Evolutionary conservation across 2,888 invertebrate species (phyloP), one percentile per base, ranked within the genome.

Genomic region (Slavum lentiscoides): DNA sequence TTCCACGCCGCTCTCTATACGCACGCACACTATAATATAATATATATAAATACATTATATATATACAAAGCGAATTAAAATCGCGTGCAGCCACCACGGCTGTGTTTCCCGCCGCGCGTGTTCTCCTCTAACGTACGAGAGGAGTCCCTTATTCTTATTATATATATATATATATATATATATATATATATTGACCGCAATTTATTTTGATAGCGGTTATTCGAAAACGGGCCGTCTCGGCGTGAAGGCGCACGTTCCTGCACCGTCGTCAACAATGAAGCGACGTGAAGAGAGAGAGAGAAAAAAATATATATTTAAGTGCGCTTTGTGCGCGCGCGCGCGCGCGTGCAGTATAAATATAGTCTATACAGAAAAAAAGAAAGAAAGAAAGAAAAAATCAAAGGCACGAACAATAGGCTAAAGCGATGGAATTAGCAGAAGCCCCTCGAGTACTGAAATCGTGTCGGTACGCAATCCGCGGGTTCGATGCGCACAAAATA

Each of bases 131-230:
- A 30, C 53, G 62, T 3, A 49, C 49, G 49, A 49, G 49, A 55
- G 55, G 30, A 30, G 62, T 80, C 80, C 39, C 72, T 49, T 49
- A 49, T 49, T 9, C 43, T 7, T 49, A 39, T 39, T 49, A 49
- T 49, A 39, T 43, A 43, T 43, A 43, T 6, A 43, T 43, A 5
- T 43, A 30, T 49, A 49, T 49, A 39, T 43, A 43, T 43, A 43
- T 6, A 43, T 43, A 5, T 43, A 30, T 43, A 43, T 80, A 80
- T 80, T 72, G 80, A 80, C 80, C 80, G 80, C 80, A 80, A 80
- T 80, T 80, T 80, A 80, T 80, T 80, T 80, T 72, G 80, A 80
- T 80, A 80, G 80, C 80, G 64, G 69, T 77, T 30, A 30, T 30
- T 70, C 37, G 21, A 77, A 77, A 66, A 66, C 30, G 30, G 30